Conservation (phyloP, 2,888 invertebrate genomes). For the Ochropleura leucogaster region DNA sequence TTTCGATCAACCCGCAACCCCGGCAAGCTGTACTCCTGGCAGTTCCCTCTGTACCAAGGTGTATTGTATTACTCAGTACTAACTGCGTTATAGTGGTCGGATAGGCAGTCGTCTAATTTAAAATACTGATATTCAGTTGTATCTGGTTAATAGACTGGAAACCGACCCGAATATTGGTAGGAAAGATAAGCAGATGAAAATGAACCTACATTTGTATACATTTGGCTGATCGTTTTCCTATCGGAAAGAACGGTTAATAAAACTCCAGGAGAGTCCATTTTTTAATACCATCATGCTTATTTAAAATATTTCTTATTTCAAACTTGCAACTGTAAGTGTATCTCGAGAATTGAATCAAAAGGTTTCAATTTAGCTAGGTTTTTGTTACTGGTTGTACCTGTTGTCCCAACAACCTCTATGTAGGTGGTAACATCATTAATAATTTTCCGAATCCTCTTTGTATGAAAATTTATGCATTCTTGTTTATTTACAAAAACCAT, state of each 20-base stretch:
- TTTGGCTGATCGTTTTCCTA: background rate
- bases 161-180: too few species aligned
- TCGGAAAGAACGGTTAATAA: background rate
- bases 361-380: background rate
- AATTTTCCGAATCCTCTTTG: conserved; percentile 5
- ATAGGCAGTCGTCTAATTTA: too few species aligned
- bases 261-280: background rate
- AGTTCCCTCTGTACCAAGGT: too few species aligned
- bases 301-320: background rate
- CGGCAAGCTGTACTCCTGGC: too few species aligned
- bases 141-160: too few species aligned
- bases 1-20: too few species aligned
- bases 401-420: background rate
- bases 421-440: conserved; percentile 18
- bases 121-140: too few species aligned
- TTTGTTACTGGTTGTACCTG: background rate
- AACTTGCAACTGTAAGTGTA: background rate
- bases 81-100: too few species aligned
- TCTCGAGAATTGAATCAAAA: background rate
- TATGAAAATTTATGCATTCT: conserved; percentile 26
- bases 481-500: conserved; percentile 24
- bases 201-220: too few species aligned
- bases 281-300: background rate
- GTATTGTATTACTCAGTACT: too few species aligned
- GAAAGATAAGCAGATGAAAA: background rate